phyloP scores from a whole-genome alignment of 2,113 vertebrate genomes.

The Pteruthius melanotis region DNA sequence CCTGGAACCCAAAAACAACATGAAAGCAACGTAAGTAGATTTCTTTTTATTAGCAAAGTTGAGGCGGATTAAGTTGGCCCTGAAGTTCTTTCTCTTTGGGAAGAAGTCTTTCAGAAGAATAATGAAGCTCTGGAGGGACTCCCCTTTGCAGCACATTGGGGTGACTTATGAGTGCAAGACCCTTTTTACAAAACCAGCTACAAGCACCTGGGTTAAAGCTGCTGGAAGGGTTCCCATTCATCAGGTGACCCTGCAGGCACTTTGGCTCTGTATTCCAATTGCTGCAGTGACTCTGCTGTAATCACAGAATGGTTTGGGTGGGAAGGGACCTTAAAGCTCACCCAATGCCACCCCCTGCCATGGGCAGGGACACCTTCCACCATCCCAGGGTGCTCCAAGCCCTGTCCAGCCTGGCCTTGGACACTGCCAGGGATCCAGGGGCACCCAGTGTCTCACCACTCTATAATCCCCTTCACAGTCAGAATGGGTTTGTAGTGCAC shows the following conservation, averaged over 20 bases:
- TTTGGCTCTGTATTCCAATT: background rate
- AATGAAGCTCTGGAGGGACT: background rate
- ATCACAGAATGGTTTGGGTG: background rate
- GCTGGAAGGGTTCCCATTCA: background rate
- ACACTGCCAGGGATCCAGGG: background rate
- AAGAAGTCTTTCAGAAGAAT: background rate
- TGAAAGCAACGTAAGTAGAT: conserved; percentile 92
- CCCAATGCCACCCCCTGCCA: background rate
- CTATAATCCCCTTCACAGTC: background rate
- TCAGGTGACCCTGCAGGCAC: background rate
- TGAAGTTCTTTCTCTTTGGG: background rate
- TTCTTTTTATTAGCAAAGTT: background rate
- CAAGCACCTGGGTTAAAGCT: background rate
- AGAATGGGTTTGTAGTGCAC: background rate
- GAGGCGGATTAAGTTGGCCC: background rate
- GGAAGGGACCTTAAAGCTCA: background rate
- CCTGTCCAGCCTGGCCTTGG: rapidly evolving
- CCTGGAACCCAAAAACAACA: conserved; percentile 95
- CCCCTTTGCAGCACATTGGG: background rate
- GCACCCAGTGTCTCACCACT: background rate
- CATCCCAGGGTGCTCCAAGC: background rate
- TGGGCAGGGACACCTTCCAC: background rate
- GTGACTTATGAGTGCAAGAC: background rate
- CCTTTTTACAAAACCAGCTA: background rate
- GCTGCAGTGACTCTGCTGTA: background rate